Base-by-base conservation (phyloP, 2,113 vertebrate genomes). In the Scolopax mira region DNA sequence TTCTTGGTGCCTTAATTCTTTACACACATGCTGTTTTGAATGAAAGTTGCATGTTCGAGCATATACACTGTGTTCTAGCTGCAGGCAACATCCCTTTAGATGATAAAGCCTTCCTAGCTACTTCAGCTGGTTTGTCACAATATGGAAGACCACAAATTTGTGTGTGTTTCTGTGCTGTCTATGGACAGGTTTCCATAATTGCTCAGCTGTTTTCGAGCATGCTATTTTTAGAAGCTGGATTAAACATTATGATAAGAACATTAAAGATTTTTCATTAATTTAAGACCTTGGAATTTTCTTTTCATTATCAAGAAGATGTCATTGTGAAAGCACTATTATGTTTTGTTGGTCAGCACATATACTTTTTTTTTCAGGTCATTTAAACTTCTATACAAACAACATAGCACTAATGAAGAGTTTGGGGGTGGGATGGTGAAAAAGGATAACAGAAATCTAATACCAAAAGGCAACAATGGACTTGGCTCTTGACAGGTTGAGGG, bases 1-100 rank as follows among this genome's bases (percentile, higher is more conserved):
- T 62, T 88, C 67, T 85, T 80, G 55, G 64, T 89, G 82, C 77
- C 93, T 90, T 74, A 78, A 64, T 86, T 94, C 90, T 86, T 90
- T 83, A 86, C 72, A 80, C 60, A 83, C 31, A 42, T 64, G 35
- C 42, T 90, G 35, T 90, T 95, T 94, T 88, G 82, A 96, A 90
- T 74, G 48, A 48, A 94, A 90, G 64, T 88, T 97, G 58, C 85
- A 67, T 96, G 93, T 91, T 65, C 91, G 85, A 91, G 75, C 92
- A 52, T 58, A 93, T 91, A 93, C 39, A 28, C 71, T 60, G 55
- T 77, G 71, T 88, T 93, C 85, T 96, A 91, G 85, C 94, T 37
- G 0, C 78, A 85, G 79, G 94, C 91, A 97, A 91, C 67, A 83
- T 78, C n/a, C 39, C 64, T 93, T 79, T 37, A 71, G 88, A 93